These are phyloP conservation scores for Hylaeus volcanicus DNA, from an alignment of 1,140 invertebrate species.

Conservation along the genomic window DNA sequence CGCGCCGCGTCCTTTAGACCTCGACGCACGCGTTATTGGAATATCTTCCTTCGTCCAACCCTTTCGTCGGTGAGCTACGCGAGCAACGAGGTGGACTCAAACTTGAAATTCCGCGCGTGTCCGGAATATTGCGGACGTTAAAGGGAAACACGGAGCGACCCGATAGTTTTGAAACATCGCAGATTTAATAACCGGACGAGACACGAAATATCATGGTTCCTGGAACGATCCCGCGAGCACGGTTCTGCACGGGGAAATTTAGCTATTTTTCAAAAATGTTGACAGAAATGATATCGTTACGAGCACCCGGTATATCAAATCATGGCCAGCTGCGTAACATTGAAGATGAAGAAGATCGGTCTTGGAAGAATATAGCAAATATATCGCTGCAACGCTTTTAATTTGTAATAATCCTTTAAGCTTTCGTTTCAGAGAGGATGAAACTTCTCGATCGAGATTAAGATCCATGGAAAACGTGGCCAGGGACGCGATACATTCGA, in stretches of 20 bases:
- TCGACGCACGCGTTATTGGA: conserved; percentile 50
- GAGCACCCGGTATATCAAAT: too few relatives aligned
- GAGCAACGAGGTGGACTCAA: conserved; percentile 25
- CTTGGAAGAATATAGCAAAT: too few relatives aligned
- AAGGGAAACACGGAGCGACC: conserved; percentile 37
- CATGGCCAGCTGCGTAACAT: too few relatives aligned
- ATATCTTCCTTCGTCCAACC: conserved; percentile 56
- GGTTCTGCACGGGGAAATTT: too few relatives aligned
- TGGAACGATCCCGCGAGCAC: not conserved
- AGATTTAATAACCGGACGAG: conserved; percentile 36
- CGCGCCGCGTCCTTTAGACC: conserved; percentile 36
- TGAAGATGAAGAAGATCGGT: too few relatives aligned
- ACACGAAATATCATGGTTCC: conserved; percentile 10
- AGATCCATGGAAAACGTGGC: not conserved
- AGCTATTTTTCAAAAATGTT: too few relatives aligned
- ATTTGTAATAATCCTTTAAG: too few relatives aligned
- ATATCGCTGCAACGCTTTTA: too few relatives aligned
- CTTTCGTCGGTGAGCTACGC: conserved; percentile 42
- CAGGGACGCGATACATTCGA: not conserved
- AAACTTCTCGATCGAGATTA: not conserved
- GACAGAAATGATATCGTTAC: too few relatives aligned
- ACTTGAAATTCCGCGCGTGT: conserved; percentile 59
- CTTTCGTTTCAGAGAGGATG: not conserved
- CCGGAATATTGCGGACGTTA: conserved; percentile 53
- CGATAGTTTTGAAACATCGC: conserved; percentile 38